Evolutionary conservation across 2,113 vertebrate species (phyloP), one percentile per base, ranked within the genome.

Genomic region (Romanogobio albipinnatus): DNA sequence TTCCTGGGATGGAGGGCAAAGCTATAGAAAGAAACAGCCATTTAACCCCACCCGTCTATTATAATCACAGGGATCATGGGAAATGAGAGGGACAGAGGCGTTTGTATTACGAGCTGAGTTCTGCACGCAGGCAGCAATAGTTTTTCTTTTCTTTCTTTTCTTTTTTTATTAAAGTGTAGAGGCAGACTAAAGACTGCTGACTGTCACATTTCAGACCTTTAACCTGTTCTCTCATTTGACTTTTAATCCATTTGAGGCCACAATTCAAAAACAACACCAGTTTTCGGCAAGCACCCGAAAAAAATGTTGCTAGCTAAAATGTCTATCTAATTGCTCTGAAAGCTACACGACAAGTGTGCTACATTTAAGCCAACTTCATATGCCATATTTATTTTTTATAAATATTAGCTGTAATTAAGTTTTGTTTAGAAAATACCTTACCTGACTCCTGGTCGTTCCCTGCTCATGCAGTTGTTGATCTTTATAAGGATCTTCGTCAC

Each of bases 31-130:
- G 26, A 76, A 53, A 22, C 26, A 76, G 24, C 49, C 26, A 5
- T 53, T 76, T 53, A 76, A 76, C 73, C 49, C 47, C 73, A 76
- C 74, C 74, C 71, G 13, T 74, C 74, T 33, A 33, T 56, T 76
- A 76, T 76, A 76, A 53, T 33, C 1, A 56, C 49, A 53, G 26
- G 74, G 24, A 76, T 76, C 56, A 53, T 53, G 74, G 26, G 74
- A 76, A 76, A 76, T 11, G 73, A 76, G 74, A 76, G 49, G 26
- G 24, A 53, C 47, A 53, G 49, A 33, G 26, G 74, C 49, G 14
- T 53, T 53, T 29, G 51, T 49, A 33, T 33, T 53, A 56, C 15
- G 14, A 76, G 49, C 47, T 53, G 45, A 76, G 26, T 26, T 74
- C 71, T 5, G 3, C 36, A 43, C 9, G 43, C 71, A 49, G 43